Percentiles rank a stretch among this genome's conserved stretches.
phyloP scores from a whole-genome alignment of 2,113 vertebrate species.

The Dipodomys spectabilis region DNA sequence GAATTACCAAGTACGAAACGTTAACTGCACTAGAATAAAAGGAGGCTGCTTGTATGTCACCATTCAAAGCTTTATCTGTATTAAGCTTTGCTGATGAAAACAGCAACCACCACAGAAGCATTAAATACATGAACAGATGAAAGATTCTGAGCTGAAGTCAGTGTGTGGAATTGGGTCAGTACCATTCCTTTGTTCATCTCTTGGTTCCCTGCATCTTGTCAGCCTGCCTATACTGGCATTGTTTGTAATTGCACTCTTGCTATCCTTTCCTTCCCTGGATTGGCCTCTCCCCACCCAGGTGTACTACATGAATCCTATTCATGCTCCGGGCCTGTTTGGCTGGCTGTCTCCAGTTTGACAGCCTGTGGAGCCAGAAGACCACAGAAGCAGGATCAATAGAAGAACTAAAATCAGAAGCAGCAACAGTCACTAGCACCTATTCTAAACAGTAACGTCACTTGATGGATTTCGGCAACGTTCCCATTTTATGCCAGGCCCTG shows the following conservation, averaged over 20 bases:
- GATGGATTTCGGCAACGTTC: constrained; percentile 64
- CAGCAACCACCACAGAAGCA: neutral
- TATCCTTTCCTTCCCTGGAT: neutral
- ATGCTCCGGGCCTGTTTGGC: fast-evolving
- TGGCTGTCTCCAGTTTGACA: neutral
- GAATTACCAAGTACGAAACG: neutral
- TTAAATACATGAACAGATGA: too few relatives aligned
- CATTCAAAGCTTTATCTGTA: neutral
- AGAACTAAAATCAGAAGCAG: neutral
- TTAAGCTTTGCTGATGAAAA: neutral
- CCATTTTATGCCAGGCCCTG: constrained; percentile 70
- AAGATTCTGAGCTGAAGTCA: neutral
- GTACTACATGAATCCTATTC: neutral
- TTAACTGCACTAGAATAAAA: neutral
- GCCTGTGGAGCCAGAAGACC: neutral
- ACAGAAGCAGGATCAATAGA: neutral
- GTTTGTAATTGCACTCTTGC: neutral
- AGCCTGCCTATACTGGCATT: neutral
- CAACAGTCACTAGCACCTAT: neutral
- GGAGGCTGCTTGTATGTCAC: too few relatives aligned
- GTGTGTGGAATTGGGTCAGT: neutral
- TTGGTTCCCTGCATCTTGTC: too few relatives aligned
- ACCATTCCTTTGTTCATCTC: neutral
- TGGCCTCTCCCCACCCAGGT: fast-evolving
- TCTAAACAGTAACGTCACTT: constrained; percentile 55